Evolutionary conservation across 2,113 vertebrate species (phyloP).

Genomic region (Peromyscus californicus): DNA sequence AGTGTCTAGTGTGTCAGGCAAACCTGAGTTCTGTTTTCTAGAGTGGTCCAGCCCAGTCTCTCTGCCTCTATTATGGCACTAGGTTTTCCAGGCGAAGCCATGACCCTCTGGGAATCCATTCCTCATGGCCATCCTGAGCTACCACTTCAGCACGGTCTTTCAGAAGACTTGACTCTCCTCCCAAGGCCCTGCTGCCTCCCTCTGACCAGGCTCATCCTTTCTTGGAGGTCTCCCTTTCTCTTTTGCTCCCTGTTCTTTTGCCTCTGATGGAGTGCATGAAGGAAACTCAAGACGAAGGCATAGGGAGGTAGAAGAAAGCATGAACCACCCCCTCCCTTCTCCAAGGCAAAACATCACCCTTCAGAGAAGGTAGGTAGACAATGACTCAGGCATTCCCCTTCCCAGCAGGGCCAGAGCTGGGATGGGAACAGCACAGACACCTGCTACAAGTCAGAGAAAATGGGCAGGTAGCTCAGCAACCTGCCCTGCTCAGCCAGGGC

Average conservation of each 20-base stretch:
- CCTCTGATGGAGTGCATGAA: not conserved
- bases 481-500: rapidly evolving
- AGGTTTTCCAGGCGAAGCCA: not conserved
- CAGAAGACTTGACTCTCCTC: not conserved
- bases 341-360: not conserved
- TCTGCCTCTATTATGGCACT: not conserved
- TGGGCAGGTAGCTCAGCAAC: not conserved
- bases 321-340: not conserved
- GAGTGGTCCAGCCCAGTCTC: not conserved
- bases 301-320: not conserved
- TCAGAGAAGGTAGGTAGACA: not conserved
- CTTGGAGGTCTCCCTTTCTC: not conserved
- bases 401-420: too few relatives aligned
- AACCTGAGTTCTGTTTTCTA: not conserved
- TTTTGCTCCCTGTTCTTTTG: not conserved
- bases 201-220: not conserved
- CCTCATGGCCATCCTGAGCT: rapidly evolving
- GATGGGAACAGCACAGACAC: not conserved
- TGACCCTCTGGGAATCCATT: not conserved
- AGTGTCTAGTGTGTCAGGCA: not conserved
- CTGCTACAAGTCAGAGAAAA: not conserved
- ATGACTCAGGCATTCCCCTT: not conserved
- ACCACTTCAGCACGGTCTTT: not conserved
- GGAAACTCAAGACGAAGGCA: rapidly evolving
- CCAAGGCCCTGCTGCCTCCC: too few relatives aligned